phyloP scores from a whole-genome alignment of 2,888 invertebrate genomes.

The Oscheius myriophilus region DNA sequence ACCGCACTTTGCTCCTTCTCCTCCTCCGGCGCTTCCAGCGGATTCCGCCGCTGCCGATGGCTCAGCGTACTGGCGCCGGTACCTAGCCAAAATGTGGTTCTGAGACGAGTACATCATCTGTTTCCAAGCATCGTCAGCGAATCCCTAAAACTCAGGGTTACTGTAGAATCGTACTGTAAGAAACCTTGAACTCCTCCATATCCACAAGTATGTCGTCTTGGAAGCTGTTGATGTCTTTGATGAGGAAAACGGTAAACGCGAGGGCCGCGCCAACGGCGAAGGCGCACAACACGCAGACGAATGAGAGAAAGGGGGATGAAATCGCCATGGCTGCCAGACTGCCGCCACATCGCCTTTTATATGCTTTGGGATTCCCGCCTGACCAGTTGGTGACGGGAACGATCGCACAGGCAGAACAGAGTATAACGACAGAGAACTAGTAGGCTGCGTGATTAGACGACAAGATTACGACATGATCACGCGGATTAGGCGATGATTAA shows the following conservation, averaged over 20 bases:
- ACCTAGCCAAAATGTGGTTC: slow-evolving; percentile 6
- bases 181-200: slow-evolving; percentile 27
- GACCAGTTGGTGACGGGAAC: too few relatives aligned
- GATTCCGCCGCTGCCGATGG: slow-evolving; percentile 9
- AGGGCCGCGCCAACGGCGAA: slow-evolving; percentile 25
- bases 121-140: slow-evolving; percentile 32
- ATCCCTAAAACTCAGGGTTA: slow-evolving; percentile 14
- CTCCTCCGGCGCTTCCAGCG: background rate
- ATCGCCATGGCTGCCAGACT: background rate
- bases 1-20: slow-evolving; percentile 26
- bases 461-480: too few relatives aligned
- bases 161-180: too few relatives aligned
- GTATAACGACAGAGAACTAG: too few relatives aligned
- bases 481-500: too few relatives aligned
- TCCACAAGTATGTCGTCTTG: slow-evolving; percentile 25
- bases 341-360: background rate
- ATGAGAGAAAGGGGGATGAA: slow-evolving; percentile 23
- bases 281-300: slow-evolving; percentile 15
- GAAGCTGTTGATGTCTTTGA: slow-evolving; percentile 27
- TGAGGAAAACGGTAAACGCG: slow-evolving; percentile 15
- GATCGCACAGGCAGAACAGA: too few relatives aligned
- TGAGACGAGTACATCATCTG: slow-evolving; percentile 28
- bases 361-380: too few relatives aligned
- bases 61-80: slow-evolving; percentile 26
- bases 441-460: too few relatives aligned